A percentile compares a stretch with the other conserved stretches of the same genome.
These are phyloP conservation scores for Frankliniella intonsa DNA, from an alignment of 2,888 invertebrate genomes.

Conservation along the genomic window DNA sequence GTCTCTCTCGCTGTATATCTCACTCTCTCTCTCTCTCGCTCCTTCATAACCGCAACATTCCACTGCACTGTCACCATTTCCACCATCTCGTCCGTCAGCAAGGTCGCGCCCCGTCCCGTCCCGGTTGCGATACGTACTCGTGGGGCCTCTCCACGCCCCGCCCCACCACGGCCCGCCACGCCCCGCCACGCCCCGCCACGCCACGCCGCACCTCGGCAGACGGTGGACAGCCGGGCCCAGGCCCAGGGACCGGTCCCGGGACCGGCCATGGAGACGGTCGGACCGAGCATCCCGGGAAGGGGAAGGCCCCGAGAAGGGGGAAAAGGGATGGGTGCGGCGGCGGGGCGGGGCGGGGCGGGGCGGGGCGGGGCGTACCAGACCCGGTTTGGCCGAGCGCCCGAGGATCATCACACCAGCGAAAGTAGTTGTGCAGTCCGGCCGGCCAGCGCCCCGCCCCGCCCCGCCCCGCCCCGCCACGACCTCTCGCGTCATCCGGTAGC, in stretches of 20 bases:
- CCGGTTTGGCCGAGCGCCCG: conserved; percentile 23
- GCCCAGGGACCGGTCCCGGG: no score
- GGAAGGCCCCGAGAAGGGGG: not conserved
- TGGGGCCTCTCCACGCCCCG: not conserved
- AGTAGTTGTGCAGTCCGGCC: conserved; percentile 16
- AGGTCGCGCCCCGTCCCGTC: not conserved
- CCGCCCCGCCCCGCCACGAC: not conserved
- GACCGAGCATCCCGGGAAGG: not conserved
- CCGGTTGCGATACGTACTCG: not conserved
- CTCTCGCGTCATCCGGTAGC: conserved; percentile 15
- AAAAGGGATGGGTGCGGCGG: no score
- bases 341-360: no score
- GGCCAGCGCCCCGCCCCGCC: no score
- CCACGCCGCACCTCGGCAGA: not conserved
- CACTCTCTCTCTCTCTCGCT: no score
- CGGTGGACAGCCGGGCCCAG: not conserved
- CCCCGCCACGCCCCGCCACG: not conserved
- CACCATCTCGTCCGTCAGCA: not conserved
- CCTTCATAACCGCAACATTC: no score
- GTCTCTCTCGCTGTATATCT: no score
- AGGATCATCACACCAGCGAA: conserved; percentile 24
- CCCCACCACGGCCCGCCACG: not conserved
- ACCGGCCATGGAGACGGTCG: not conserved
- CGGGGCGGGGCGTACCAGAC: not conserved
- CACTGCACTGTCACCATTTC: no score